Percentiles rank a stretch among this genome's conserved stretches.
Evolutionary conservation across 2,113 vertebrate species (phyloP).

Genomic region (Mus musculus): GRCm39 chr2:159608501-159609000

Average conservation of each 20-base stretch:
- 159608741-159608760: slow-evolving; percentile 30
- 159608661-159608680: background rate
- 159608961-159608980: slow-evolving; percentile 74
- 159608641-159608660: background rate
- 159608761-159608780: background rate
- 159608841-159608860: slow-evolving; percentile 59
- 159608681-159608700: slow-evolving; percentile 22
- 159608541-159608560: background rate
- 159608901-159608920: slow-evolving; percentile 66
- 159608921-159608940: slow-evolving; percentile 67
- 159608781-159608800: slow-evolving; percentile 36
- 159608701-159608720: slow-evolving; percentile 6
- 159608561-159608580: background rate
- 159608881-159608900: slow-evolving; percentile 52
- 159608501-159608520: background rate
- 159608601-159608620: slow-evolving; percentile 8
- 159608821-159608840: slow-evolving; percentile 32
- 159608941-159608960: slow-evolving; percentile 40
- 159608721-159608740: background rate
- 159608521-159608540: background rate
- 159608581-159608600: background rate
- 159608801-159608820: background rate
- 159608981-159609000: slow-evolving; percentile 61
- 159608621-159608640: background rate
- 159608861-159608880: slow-evolving; percentile 61